Evolutionary conservation across 2,797 vertebrate species (phyloP).

Genomic region (Gadopsis marmoratus): DNA sequence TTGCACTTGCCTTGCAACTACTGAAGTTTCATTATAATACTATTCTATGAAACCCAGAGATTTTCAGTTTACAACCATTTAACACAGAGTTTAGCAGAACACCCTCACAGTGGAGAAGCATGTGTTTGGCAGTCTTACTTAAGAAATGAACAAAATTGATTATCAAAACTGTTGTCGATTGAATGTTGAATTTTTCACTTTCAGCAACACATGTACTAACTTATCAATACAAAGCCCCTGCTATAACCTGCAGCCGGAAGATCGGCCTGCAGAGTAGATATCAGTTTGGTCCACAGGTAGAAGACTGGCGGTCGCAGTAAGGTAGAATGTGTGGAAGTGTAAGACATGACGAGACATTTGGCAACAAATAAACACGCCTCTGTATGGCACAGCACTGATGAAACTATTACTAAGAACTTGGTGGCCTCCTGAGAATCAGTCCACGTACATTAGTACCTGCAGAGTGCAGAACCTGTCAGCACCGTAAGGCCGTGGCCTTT

Average conservation of each 20-base stretch:
- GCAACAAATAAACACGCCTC: constrained; percentile 5
- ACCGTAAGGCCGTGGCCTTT: constrained; percentile 12
- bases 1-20: neutral
- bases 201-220: neutral
- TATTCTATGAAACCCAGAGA: neutral
- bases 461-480: neutral
- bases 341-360: constrained; percentile 31
- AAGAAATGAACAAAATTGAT: neutral
- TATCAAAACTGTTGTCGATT: no score
- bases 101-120: neutral
- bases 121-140: neutral
- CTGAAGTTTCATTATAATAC: neutral
- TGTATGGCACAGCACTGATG: constrained; percentile 5
- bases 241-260: no score
- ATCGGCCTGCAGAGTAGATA: no score
- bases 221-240: no score
- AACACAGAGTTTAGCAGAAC: neutral
- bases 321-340: neutral
- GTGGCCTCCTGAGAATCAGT: neutral
- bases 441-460: neutral
- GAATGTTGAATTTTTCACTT: neutral
- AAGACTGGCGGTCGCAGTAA: constrained; percentile 5
- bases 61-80: neutral
- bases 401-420: constrained; percentile 13
- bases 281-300: no score